These are phyloP conservation scores for Threskiornis aethiopicus DNA, from an alignment of 2,797 vertebrate species.

Conservation along the genomic window DNA sequence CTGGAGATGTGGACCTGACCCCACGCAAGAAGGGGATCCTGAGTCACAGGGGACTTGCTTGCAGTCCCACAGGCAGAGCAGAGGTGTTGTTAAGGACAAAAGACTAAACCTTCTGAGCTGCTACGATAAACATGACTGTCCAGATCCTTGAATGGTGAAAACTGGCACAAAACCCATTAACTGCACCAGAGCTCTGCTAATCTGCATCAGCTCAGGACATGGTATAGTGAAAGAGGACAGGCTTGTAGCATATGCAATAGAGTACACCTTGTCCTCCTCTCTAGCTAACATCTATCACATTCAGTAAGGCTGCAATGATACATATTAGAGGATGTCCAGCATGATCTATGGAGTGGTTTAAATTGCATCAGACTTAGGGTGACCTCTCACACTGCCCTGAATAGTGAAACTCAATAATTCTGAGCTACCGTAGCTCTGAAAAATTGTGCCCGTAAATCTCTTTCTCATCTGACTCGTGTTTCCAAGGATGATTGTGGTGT, in stretches of 20 bases:
- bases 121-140: background rate
- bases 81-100: background rate
- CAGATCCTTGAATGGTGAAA: background rate
- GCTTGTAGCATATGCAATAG: background rate
- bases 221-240: background rate
- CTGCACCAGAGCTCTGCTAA: background rate
- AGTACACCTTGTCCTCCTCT: background rate
- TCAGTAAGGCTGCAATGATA: background rate
- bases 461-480: background rate
- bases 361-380: conserved; percentile 34
- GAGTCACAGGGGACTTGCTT: background rate
- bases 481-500: background rate
- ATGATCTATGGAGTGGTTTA: conserved; percentile 51
- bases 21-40: background rate
- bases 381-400: conserved; percentile 4
- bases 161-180: background rate
- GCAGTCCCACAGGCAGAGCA: background rate
- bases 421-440: background rate
- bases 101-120: background rate
- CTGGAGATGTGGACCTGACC: background rate
- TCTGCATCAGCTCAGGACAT: background rate
- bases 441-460: conserved; percentile 46
- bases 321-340: conserved; percentile 9
- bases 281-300: background rate
- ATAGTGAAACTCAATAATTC: conserved; percentile 39